These are phyloP conservation scores for Hofmannophila pseudospretella DNA, from an alignment of 2,888 invertebrate genomes.

Conservation along the genomic window DNA sequence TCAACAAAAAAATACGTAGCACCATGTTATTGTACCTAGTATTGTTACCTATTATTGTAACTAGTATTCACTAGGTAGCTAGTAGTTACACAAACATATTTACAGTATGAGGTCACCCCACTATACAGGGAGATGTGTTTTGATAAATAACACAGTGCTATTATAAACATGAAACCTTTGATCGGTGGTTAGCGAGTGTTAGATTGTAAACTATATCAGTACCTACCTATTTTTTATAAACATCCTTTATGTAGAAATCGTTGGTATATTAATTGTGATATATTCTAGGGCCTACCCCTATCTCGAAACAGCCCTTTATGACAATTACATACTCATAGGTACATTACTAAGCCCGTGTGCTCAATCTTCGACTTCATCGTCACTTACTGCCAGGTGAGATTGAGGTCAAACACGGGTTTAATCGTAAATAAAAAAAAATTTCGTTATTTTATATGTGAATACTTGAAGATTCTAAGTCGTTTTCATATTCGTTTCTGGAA, in stretches of 20 bases:
- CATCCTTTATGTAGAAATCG: constrained; percentile 18
- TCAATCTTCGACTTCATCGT: too few species aligned
- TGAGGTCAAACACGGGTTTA: too few species aligned
- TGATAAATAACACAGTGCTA: constrained; percentile 46
- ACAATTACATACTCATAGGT: too few species aligned
- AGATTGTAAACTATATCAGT: constrained; percentile 41
- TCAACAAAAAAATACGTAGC: constrained; percentile 8
- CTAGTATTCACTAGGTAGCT: constrained; percentile 13
- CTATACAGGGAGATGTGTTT: constrained; percentile 46
- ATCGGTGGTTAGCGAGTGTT: background rate
- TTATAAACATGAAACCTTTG: constrained; percentile 39
- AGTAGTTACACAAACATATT: constrained; percentile 44
- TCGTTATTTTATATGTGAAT: too few species aligned
- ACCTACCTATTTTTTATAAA: constrained; percentile 28
- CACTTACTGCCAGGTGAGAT: too few species aligned
- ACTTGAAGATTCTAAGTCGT: too few species aligned
- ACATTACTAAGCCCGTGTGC: too few species aligned
- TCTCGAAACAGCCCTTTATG: constrained; percentile 30
- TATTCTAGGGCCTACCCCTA: background rate
- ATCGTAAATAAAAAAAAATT: too few species aligned
- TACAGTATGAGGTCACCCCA: constrained; percentile 56
- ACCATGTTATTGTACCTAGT: constrained; percentile 26
- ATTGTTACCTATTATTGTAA: constrained; percentile 25
- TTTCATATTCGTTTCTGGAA: too few species aligned
- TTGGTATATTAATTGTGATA: background rate